Evolutionary conservation across 2,888 invertebrate genomes (phyloP).

Genomic region (Tipula confusa): DNA sequence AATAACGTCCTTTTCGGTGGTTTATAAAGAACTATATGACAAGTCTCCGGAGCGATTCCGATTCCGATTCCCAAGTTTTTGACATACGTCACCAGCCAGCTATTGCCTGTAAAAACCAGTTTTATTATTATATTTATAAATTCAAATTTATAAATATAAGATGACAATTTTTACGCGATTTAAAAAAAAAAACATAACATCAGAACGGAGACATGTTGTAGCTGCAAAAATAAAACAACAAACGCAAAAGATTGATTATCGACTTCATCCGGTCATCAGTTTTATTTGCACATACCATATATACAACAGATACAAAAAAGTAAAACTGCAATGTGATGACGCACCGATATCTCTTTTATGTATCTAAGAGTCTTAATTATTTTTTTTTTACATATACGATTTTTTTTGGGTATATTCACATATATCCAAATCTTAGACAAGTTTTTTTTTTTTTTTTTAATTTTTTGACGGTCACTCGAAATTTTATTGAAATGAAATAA

Average conservation of each 20-base stretch:
- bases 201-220: not conserved
- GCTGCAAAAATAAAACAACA: not conserved
- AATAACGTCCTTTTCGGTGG: no score
- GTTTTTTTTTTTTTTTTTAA: not conserved
- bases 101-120: no score
- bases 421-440: not conserved
- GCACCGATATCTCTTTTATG: not conserved
- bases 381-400: not conserved
- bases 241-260: conserved; percentile 29
- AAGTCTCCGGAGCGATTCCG: no score
- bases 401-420: not conserved
- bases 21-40: no score
- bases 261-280: conserved; percentile 28
- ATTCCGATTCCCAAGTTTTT: no score
- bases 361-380: conserved; percentile 9
- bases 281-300: conserved; percentile 3
- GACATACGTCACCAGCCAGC: no score
- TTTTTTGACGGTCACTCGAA: conserved; percentile 25
- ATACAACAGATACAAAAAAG: not conserved
- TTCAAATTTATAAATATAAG: no score
- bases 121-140: no score
- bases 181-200: not conserved
- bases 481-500: conserved; percentile 21
- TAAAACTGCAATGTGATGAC: conserved; percentile 30
- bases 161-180: conserved; percentile 15